These are phyloP conservation scores for Eupelmus urozonus DNA, from an alignment of 2,888 invertebrate species.

Conservation along the genomic window DNA sequence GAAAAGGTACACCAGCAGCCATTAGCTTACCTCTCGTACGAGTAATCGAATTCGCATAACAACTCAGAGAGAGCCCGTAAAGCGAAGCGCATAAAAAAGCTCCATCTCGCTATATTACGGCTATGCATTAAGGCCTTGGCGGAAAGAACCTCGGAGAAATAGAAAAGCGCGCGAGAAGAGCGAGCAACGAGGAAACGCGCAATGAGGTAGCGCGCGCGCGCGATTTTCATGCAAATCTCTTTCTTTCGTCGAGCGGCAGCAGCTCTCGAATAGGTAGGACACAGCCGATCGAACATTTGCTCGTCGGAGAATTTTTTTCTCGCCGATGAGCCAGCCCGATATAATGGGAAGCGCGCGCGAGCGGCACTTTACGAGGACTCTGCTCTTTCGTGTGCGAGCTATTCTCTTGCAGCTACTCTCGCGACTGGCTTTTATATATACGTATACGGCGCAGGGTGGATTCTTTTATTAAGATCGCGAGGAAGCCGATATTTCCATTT, in stretches of 20 bases:
- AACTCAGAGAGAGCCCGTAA: no score
- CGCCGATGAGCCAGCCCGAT: slow-evolving; percentile 39
- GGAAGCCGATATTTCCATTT: slow-evolving; percentile 36
- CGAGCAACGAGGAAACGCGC: background rate
- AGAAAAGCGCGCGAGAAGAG: background rate
- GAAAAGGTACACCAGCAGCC: no score
- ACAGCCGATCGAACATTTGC: slow-evolving; percentile 33
- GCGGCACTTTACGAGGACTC: slow-evolving; percentile 28
- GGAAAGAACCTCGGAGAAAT: no score
- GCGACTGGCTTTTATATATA: slow-evolving; percentile 3
- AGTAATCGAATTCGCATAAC: no score
- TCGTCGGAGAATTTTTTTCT: slow-evolving; percentile 24
- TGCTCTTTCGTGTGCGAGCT: background rate
- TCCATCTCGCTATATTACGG: no score
- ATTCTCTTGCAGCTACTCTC: background rate
- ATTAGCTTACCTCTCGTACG: no score
- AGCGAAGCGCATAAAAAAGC: no score
- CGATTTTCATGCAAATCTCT: slow-evolving; percentile 69
- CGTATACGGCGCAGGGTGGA: background rate
- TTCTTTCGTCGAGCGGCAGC: background rate
- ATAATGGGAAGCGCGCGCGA: slow-evolving; percentile 44
- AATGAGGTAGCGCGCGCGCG: slow-evolving; percentile 17
- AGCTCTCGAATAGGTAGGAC: background rate
- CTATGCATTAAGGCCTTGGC: no score
- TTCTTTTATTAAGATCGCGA: slow-evolving; percentile 46